Evolutionary conservation across 2,888 invertebrate genomes (phyloP), one percentile per base, ranked within the genome.

Genomic region (Brachyopa scutellaris): DNA sequence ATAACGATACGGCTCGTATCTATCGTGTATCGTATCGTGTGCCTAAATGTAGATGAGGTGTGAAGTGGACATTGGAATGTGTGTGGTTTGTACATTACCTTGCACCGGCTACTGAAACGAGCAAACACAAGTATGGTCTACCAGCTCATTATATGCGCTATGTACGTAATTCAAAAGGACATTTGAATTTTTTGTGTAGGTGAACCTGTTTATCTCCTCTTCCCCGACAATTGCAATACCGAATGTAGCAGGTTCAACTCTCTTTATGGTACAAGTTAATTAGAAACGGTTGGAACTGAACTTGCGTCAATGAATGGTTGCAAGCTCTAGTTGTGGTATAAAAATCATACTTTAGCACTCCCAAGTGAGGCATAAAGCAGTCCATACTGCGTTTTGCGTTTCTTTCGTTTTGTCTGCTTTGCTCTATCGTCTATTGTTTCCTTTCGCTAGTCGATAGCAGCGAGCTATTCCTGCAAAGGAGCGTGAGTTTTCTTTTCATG

Each of bases 351-450:
- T 62, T 33, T 62, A 57, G 73, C 47, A 42, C 62, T 42, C 79
- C 74, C 79, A 42, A 61, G 73, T 42, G 79, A 5, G 15, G 19
- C 47, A 79, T 79, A 79, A 74, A 73, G 26, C 33, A 57, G 26
- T 66, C 45, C 33, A 36, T 26, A 21, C 11, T 47, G 29, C 59
- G 40, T 23, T 36, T 21, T 38, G 11, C 47, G 7, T 31, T 57
- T 70, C 23, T 17, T 49, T 42, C n/a, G 15, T 29, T 59, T 21
- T 40, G 11, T 15, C 6, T 26, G 26, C 26, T 26, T 26, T 26
- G 3, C 1, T 5, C 33, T 8, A 9, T 61, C 8, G 13, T 38
- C 17, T 11, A 9, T 57, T 70, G 55, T 40, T 51, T 42, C 40
- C 40, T 49, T 62, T 13, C 21, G 21, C 13, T 67, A 4, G 17